Evolutionary conservation across 2,797 vertebrate genomes (phyloP).

Genomic region (Leuciscus waleckii): DNA sequence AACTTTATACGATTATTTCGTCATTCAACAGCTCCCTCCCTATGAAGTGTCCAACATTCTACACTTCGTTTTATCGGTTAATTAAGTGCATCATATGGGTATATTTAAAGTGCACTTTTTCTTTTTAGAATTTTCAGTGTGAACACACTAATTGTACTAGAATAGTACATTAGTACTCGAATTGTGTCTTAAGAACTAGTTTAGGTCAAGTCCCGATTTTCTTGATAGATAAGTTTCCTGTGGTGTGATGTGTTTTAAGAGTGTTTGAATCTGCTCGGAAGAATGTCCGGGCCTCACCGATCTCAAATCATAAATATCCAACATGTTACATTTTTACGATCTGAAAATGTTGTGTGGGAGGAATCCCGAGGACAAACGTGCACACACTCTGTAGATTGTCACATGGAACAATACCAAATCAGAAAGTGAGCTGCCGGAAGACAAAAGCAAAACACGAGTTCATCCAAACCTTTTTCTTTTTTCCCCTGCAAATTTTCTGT

Average conservation of each 20-base stretch:
- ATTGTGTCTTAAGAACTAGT: no score
- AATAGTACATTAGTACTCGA: background rate
- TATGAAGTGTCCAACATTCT: background rate
- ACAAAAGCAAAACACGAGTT: background rate
- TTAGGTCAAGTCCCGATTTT: no score
- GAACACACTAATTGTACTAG: background rate
- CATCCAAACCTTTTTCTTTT: background rate
- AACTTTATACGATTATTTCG: background rate
- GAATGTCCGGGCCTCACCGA: no score
- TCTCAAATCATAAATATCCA: no score
- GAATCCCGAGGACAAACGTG: background rate
- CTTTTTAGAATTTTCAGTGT: background rate
- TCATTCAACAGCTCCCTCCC: background rate
- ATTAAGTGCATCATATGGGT: background rate
- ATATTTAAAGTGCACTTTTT: background rate
- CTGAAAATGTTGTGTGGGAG: no score
- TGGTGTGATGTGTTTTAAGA: no score
- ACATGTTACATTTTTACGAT: no score
- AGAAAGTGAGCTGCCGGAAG: background rate
- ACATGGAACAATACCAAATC: background rate
- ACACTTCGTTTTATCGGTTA: background rate
- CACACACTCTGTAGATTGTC: background rate
- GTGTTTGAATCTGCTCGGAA: background rate
- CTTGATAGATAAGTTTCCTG: no score
- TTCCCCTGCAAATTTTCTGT: background rate